Evolutionary conservation across 2,797 vertebrate species (phyloP).

Genomic region (Artibeus lituratus): DNA sequence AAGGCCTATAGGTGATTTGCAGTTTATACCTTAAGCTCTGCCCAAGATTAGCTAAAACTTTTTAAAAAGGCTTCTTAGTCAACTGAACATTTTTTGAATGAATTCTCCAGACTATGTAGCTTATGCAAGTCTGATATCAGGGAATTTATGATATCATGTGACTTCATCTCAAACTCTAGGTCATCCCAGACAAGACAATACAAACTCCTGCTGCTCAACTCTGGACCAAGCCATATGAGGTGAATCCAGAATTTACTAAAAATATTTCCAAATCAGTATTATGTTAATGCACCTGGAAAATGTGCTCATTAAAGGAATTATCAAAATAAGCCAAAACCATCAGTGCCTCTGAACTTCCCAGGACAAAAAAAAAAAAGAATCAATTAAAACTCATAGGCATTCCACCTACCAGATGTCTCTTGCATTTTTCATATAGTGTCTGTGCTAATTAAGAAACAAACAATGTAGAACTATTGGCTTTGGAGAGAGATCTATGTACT

Average conservation of each 20-base stretch:
- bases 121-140: background rate
- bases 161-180: background rate
- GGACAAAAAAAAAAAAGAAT: background rate
- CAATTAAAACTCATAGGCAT: conserved; percentile 43
- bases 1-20: background rate
- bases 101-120: background rate
- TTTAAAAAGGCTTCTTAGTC: background rate
- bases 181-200: background rate
- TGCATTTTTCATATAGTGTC: conserved; percentile 51
- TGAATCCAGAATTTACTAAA: conserved; percentile 29
- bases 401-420: conserved; percentile 50
- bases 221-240: background rate
- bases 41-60: background rate
- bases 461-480: conserved; percentile 47
- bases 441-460: conserved; percentile 67
- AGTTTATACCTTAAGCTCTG: background rate
- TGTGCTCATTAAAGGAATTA: conserved; percentile 50
- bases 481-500: conserved; percentile 40
- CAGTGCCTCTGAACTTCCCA: conserved; percentile 39
- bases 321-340: background rate
- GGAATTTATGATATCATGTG: background rate
- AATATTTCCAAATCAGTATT: conserved; percentile 18
- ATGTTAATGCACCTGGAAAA: conserved; percentile 23
- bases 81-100: background rate
- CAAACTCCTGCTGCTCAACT: background rate